Conservation (phyloP, 2,113 vertebrate species). For the Sylvietta virens region DNA sequence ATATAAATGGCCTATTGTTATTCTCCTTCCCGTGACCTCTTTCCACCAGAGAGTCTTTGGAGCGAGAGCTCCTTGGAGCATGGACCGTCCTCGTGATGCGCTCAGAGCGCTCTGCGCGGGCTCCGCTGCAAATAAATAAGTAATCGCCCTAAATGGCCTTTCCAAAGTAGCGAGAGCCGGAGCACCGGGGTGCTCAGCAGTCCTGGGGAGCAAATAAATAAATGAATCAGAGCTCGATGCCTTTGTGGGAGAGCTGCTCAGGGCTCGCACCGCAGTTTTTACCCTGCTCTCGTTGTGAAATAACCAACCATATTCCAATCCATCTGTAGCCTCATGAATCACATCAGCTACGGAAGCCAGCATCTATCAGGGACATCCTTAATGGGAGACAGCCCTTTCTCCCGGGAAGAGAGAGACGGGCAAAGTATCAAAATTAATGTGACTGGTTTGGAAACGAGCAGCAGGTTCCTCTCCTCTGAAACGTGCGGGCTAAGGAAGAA, state of each 20-base stretch:
- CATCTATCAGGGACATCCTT: neutral
- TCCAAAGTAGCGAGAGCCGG: neutral
- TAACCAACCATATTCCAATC: neutral
- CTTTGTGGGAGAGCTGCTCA: neutral
- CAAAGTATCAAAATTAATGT: neutral
- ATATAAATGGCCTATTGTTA: conserved; percentile 48
- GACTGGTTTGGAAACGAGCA: neutral
- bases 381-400: neutral
- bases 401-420: neutral
- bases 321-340: conserved; percentile 32
- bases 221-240: neutral
- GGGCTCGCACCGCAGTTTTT: neutral
- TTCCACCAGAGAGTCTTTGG: neutral
- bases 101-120: neutral
- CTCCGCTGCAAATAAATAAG: conserved; percentile 16
- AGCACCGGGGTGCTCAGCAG: neutral
- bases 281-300: neutral
- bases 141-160: conserved; percentile 24
- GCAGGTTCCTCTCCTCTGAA: neutral
- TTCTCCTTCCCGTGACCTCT: conserved; percentile 58
- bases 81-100: neutral
- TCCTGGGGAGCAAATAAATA: conserved; percentile 27
- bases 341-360: neutral
- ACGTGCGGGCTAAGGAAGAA: fast-evolving
- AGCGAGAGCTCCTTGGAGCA: conserved; percentile 34